Percentiles rank a stretch among this genome's conserved stretches.
phyloP scores from a whole-genome alignment of 2,797 vertebrate species.

The Microcaecilia unicolor region DNA sequence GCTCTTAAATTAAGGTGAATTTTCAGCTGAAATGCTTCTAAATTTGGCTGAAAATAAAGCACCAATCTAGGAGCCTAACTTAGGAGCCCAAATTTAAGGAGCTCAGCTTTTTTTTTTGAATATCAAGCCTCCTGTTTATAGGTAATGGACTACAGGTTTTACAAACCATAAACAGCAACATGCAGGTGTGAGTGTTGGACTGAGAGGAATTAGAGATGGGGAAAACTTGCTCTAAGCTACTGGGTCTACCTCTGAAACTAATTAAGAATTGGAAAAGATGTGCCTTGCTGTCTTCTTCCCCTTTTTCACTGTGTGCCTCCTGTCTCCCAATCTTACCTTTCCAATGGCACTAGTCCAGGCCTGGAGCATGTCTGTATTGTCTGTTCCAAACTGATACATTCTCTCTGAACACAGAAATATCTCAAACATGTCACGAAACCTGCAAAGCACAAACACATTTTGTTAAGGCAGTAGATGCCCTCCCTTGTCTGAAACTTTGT shows the following conservation, averaged over 20 bases:
- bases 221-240: background rate
- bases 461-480: too few species aligned
- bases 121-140: too few species aligned
- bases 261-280: too few species aligned
- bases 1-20: too few species aligned
- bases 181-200: background rate
- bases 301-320: background rate
- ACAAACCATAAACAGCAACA: background rate
- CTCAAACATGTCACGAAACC: slow-evolving; percentile 86
- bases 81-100: too few species aligned
- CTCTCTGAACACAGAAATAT: slow-evolving; percentile 77
- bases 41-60: too few species aligned
- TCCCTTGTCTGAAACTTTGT: background rate
- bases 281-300: too few species aligned
- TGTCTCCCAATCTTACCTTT: slow-evolving; percentile 50
- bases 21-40: too few species aligned
- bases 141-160: too few species aligned
- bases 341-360: slow-evolving; percentile 78
- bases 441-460: slow-evolving; percentile 36
- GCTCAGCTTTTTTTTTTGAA: too few species aligned
- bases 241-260: too few species aligned
- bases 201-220: background rate
- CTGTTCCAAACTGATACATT: slow-evolving; percentile 76
- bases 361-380: slow-evolving; percentile 71
- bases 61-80: too few species aligned